Evolutionary conservation across 2,797 vertebrate species (phyloP), one percentile per base, ranked within the genome.

Genomic region (Carcharodon carcharias): DNA sequence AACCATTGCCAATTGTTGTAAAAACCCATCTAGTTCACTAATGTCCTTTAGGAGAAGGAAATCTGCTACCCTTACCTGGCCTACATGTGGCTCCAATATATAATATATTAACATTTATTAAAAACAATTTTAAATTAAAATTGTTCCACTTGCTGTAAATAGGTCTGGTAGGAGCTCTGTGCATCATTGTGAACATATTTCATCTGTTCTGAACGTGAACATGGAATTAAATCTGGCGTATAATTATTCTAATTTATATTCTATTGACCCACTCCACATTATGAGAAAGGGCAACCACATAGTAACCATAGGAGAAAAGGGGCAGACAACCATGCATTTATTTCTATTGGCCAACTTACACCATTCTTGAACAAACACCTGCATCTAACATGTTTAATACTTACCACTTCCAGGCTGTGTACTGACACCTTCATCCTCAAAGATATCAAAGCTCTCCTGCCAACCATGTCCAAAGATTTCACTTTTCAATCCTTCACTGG

Each of bases 381-480:
- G n/a, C 8, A 56, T 77, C 12, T 35, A 95, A 77, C 16, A 77
- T 54, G 96, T 87, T 35, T 94, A 65, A 28, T 89, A 14, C 89
- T 56, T 97, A 98, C 99, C n/a, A 40, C 63, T 65, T 91, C 80
- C 80, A 91, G 28, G 98, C 97, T 99, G 99, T 5, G 98, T 98
- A 61, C 98, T 97, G 96, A 99, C 97, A 71, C 98, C 99, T 97
- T 99, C 99, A 58, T 99, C 99, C 97, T 99, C 99, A 97, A 99
- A 99, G 97, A 99, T 99, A 97, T 99, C 99, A 85, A 99, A 99
- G 97, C 98, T 98, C 97, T 99, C 99, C 96, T 99, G 99, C 92
- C 98, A 98, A 82, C 97, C 97, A 96, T 98, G 98, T 0, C 97
- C 97, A 80, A 97, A 97, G 0, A 97, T 98, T 97, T 98, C 98